phyloP scores from a whole-genome alignment of 1,140 invertebrate genomes.

The Temnothorax nylanderi region DNA sequence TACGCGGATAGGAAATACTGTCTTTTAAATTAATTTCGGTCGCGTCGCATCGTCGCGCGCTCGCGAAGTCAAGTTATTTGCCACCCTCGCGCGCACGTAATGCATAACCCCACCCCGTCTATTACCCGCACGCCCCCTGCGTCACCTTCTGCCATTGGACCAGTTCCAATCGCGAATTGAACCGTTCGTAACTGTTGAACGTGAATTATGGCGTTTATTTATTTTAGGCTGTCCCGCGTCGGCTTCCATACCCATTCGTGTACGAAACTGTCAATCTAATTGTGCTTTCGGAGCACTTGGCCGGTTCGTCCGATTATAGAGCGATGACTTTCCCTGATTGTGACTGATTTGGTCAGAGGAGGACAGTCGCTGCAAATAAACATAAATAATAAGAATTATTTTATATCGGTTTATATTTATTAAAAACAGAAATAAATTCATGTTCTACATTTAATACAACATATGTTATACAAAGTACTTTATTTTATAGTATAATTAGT shows the following conservation, averaged over 20 bases:
- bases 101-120: slow-evolving; percentile 19
- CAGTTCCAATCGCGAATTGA: slow-evolving; percentile 80
- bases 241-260: slow-evolving; percentile 49
- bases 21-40: slow-evolving; percentile 77
- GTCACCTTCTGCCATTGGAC: slow-evolving; percentile 72
- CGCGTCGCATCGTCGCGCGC: slow-evolving; percentile 21
- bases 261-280: slow-evolving; percentile 60
- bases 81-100: slow-evolving; percentile 57
- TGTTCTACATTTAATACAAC: too few species aligned
- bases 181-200: slow-evolving; percentile 81
- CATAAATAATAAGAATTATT: neutral
- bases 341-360: slow-evolving; percentile 54
- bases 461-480: neutral
- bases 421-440: neutral
- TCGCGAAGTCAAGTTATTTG: slow-evolving; percentile 64
- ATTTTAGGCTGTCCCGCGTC: slow-evolving; percentile 64
- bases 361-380: neutral
- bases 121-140: slow-evolving; percentile 19
- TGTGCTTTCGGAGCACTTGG: slow-evolving; percentile 50
- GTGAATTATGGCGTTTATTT: slow-evolving; percentile 81
- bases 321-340: slow-evolving; percentile 65
- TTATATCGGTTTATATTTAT: neutral
- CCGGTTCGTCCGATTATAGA: slow-evolving; percentile 30
- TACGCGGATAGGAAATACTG: slow-evolving; percentile 65
- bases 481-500: neutral